Conservation (phyloP, 1,140 invertebrate genomes). For the Penaeus indicus region DNA sequence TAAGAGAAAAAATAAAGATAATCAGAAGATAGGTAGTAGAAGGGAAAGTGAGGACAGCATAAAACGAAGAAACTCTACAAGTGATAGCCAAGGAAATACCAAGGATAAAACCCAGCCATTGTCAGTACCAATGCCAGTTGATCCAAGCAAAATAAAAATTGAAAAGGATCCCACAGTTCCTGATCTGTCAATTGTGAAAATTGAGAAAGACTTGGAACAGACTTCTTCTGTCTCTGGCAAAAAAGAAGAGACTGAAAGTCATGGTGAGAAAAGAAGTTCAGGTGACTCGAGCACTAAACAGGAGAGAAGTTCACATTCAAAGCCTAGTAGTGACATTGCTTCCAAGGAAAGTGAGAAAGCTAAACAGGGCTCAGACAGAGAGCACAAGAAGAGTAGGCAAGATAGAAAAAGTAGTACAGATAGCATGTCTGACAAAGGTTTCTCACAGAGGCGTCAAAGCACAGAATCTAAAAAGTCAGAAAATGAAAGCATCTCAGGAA, state of each 20-base stretch:
- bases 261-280: background rate
- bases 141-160: constrained; percentile 50
- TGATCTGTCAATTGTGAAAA: constrained; percentile 50
- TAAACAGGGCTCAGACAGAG: constrained; percentile 2
- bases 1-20: background rate
- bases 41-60: background rate
- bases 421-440: constrained; percentile 24
- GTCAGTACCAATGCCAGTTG: constrained; percentile 53
- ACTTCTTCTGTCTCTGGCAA: background rate
- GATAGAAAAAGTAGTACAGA: constrained; percentile 42
- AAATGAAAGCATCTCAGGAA: background rate
- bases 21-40: background rate
- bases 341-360: background rate
- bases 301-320: background rate
- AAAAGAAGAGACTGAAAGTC: background rate
- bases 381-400: background rate
- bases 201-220: constrained; percentile 32
- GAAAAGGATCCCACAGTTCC: constrained; percentile 32
- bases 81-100: background rate
- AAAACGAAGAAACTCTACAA: background rate
- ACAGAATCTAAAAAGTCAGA: constrained; percentile 45
- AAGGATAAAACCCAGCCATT: background rate
- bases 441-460: constrained; percentile 19
- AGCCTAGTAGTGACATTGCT: background rate
- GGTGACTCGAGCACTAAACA: background rate